phyloP scores from a whole-genome alignment of 2,888 invertebrate species.

The Drosophila robusta region DNA sequence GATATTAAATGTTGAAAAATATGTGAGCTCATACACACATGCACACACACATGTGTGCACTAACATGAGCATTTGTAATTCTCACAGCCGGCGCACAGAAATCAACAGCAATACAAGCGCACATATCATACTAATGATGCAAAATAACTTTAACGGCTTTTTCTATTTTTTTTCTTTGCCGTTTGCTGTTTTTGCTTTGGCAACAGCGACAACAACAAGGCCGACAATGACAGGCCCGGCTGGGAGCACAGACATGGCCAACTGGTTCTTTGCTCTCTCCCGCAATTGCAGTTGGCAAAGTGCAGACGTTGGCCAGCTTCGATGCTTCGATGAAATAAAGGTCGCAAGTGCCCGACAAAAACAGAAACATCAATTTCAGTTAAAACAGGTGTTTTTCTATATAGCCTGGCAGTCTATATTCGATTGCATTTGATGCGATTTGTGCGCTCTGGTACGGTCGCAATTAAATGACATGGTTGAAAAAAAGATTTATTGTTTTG shows the following conservation, averaged over 20 bases:
- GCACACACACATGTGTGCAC: constrained; percentile 11
- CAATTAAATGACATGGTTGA: constrained; percentile 47
- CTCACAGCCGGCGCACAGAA: constrained; percentile 70
- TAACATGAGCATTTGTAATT: constrained; percentile 67
- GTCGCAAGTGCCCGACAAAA: constrained; percentile 53
- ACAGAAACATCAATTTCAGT: constrained; percentile 35
- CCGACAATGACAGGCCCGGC: constrained; percentile 49
- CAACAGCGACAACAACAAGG: constrained; percentile 39
- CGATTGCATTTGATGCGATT: constrained; percentile 22
- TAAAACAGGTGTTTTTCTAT: constrained; percentile 69
- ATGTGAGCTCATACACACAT: constrained; percentile 47
- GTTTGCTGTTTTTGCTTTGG: constrained; percentile 33
- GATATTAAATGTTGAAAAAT: constrained; percentile 73
- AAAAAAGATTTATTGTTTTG: constrained; percentile 67
- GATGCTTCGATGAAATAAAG: constrained; percentile 64
- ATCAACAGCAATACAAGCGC: constrained; percentile 71
- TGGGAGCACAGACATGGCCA: constrained; percentile 44
- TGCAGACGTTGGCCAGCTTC: constrained; percentile 59
- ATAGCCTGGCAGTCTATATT: constrained; percentile 6
- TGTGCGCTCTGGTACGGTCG: constrained; percentile 5
- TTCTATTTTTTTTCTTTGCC: constrained; percentile 10
- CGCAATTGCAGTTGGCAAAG: constrained; percentile 59
- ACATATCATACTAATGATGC: constrained; percentile 82
- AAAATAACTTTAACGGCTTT: constrained; percentile 82
- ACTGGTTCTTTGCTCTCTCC: constrained; percentile 75